These are phyloP conservation scores for Drosophila gaucha DNA, from an alignment of 2,888 invertebrate genomes.

Conservation along the genomic window DNA sequence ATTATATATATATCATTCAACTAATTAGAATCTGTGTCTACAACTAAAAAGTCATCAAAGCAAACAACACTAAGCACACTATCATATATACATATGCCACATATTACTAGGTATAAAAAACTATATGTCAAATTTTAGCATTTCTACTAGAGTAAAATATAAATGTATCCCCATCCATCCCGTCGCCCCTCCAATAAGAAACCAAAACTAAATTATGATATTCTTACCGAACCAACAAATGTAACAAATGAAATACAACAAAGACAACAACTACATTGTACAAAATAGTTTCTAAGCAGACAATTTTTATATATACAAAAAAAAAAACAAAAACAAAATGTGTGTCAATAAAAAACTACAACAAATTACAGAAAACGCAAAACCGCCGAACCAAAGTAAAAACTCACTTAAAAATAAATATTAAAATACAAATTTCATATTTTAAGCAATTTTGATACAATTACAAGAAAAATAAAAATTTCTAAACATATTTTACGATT, in stretches of 20 bases:
- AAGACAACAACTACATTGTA: slow-evolving; percentile 80
- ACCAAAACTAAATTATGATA: slow-evolving; percentile 21
- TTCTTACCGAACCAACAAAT: slow-evolving; percentile 58
- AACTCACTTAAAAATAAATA: slow-evolving; percentile 29
- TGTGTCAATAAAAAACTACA: slow-evolving; percentile 55
- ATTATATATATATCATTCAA: slow-evolving; percentile 35
- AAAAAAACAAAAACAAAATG: slow-evolving; percentile 12
- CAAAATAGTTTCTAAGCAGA: slow-evolving; percentile 76
- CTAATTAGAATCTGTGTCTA: slow-evolving; percentile 63
- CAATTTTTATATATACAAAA: slow-evolving; percentile 58
- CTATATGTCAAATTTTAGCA: slow-evolving; percentile 71
- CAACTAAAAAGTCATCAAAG: slow-evolving; percentile 46
- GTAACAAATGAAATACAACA: slow-evolving; percentile 62
- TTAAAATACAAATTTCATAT: slow-evolving; percentile 20
- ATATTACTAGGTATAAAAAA: slow-evolving; percentile 43
- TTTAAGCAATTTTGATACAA: slow-evolving; percentile 70
- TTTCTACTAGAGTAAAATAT: slow-evolving; percentile 61
- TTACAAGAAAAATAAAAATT: slow-evolving; percentile 23
- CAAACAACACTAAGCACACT: slow-evolving; percentile 44
- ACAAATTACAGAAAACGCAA: slow-evolving; percentile 7
- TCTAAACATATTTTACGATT: slow-evolving; percentile 61
- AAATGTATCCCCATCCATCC: slow-evolving; percentile 32
- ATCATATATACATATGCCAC: slow-evolving; percentile 49
- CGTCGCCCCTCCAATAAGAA: slow-evolving; percentile 9
- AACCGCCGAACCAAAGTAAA: slow-evolving; percentile 61